Conservation (phyloP, 1,140 invertebrate species). For the Dolichoris vasculosae region DNA sequence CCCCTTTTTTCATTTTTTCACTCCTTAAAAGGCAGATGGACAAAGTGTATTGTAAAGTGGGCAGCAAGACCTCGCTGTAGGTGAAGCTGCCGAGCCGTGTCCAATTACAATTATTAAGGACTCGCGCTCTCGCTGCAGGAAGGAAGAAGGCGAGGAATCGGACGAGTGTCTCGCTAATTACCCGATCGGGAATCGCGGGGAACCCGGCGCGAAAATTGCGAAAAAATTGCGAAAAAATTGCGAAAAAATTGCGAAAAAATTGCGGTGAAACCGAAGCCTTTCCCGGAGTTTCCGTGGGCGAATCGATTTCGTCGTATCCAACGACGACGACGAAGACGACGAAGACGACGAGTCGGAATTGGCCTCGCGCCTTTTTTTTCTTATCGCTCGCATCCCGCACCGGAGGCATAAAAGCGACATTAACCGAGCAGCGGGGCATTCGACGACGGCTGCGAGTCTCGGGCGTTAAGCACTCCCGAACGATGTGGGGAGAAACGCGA, state of each 20-base stretch:
- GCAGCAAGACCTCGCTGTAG: conserved; percentile 73
- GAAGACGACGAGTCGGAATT: too few species aligned
- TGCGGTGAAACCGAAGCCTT: too few species aligned
- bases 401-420: conserved; percentile 7
- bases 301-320: not conserved
- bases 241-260: too few species aligned
- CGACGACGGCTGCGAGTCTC: not conserved
- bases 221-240: too few species aligned
- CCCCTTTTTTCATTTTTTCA: conserved; percentile 75
- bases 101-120: conserved; percentile 76
- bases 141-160: conserved; percentile 31
- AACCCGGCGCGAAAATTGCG: too few species aligned
- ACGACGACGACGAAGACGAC: too few species aligned
- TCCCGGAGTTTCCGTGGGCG: conserved; percentile 59
- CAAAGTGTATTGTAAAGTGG: conserved; percentile 76
- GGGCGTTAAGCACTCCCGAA: not conserved
- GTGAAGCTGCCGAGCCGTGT: conserved; percentile 74
- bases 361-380: not conserved
- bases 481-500: not conserved
- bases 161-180: conserved; percentile 69
- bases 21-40: conserved; percentile 76
- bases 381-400: not conserved
- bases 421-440: not conserved
- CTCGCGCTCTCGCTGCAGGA: conserved; percentile 57
- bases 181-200: conserved; percentile 60